Percentiles rank a stretch among this genome's conserved stretches.
phyloP scores from a whole-genome alignment of 2,888 invertebrate genomes.

The Ectropis crepuscularia region DNA sequence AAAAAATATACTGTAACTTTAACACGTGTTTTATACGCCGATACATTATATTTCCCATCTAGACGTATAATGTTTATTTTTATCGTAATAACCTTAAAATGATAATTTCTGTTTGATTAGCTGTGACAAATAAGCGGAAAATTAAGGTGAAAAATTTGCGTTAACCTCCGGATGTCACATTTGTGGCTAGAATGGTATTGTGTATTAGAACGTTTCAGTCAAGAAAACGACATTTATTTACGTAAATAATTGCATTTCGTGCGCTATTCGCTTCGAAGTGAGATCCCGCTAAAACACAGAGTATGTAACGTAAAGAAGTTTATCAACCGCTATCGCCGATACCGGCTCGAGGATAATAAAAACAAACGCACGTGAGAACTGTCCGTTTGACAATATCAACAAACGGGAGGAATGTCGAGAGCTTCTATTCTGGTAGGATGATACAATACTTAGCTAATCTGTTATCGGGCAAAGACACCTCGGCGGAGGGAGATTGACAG shows the following conservation, averaged over 20 bases:
- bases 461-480: constrained; percentile 79
- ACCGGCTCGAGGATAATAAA: constrained; percentile 72
- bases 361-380: constrained; percentile 80
- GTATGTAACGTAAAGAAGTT: constrained; percentile 34
- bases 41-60: no score
- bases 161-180: no score
- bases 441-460: constrained; percentile 62
- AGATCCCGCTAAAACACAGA: constrained; percentile 17
- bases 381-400: constrained; percentile 60
- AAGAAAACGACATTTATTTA: constrained; percentile 62
- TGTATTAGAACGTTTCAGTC: neutral
- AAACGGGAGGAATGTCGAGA: constrained; percentile 65
- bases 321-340: constrained; percentile 71
- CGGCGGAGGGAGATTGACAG: constrained; percentile 47
- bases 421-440: constrained; percentile 72
- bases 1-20: no score
- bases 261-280: constrained; percentile 5
- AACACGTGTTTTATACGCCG: no score
- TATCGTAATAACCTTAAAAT: no score
- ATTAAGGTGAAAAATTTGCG: no score
- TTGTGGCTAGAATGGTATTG: no score
- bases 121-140: no score
- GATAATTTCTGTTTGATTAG: no score
- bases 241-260: constrained; percentile 72
- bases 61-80: no score